phyloP scores from a whole-genome alignment of 2,113 vertebrate genomes.

The Pontoporia blainvillei region DNA sequence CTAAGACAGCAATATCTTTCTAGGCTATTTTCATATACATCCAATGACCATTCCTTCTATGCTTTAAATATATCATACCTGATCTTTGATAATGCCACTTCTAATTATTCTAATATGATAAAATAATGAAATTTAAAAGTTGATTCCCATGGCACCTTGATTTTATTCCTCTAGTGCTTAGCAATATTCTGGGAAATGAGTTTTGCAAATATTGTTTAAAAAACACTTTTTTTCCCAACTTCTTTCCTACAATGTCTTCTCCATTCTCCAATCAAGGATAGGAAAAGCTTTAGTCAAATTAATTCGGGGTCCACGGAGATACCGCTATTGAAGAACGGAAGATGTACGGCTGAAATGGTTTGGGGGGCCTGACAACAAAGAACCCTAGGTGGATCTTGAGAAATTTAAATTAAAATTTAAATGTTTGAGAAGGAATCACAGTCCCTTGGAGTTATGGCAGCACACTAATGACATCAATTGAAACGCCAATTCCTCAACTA shows the following conservation, averaged over 20 bases:
- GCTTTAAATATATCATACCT: conserved; percentile 1
- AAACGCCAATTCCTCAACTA: not conserved
- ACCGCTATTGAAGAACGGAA: not conserved
- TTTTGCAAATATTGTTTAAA: not conserved
- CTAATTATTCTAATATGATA: conserved; percentile 31
- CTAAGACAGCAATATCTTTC: not conserved
- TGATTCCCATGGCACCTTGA: not conserved
- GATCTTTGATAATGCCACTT: conserved; percentile 6
- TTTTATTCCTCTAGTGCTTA: not conserved
- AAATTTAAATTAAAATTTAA: not conserved
- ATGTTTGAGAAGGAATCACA: not conserved
- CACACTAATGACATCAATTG: not conserved
- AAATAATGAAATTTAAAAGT: conserved; percentile 24
- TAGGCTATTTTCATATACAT: conserved; percentile 21
- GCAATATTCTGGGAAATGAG: not conserved
- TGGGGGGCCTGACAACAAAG: not conserved
- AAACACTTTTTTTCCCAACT: not conserved
- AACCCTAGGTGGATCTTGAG: not conserved
- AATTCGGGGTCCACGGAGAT: not conserved
- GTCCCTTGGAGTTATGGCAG: not conserved
- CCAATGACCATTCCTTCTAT: conserved; percentile 17
- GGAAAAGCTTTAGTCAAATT: not conserved
- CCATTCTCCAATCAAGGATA: not conserved
- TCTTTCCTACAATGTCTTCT: not conserved
- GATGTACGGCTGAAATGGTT: not conserved